Percentiles rank a stretch among this genome's conserved stretches.
phyloP scores from a whole-genome alignment of 2,113 vertebrate species.

The Myxocyprinus asiaticus region DNA sequence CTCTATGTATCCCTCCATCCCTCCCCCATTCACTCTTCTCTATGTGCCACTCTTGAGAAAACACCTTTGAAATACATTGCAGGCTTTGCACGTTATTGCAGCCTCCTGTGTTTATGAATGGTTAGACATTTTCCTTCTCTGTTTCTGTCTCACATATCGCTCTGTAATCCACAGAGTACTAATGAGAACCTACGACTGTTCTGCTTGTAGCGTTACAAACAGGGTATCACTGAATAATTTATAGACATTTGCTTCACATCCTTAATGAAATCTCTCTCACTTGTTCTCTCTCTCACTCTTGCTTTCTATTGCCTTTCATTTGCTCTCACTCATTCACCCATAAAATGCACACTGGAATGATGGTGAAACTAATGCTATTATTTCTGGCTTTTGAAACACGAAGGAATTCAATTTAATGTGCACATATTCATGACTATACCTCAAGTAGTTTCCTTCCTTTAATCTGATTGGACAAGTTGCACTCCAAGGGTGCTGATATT shows the following conservation, averaged over 20 bases:
- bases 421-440: no score
- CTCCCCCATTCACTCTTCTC: conserved; percentile 1
- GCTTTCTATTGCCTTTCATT: conserved; percentile 5
- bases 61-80: conserved; percentile 3
- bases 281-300: background rate
- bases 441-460: no score
- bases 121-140: background rate
- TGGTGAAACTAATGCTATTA: background rate
- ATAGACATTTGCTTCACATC: conserved; percentile 38
- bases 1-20: conserved; percentile 21
- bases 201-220: conserved; percentile 41
- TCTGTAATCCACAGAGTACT: background rate
- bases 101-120: conserved; percentile 20
- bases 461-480: no score
- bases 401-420: background rate
- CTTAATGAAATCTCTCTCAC: conserved; percentile 48
- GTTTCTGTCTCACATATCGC: background rate
- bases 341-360: background rate
- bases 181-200: conserved; percentile 24
- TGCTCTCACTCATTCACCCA: background rate
- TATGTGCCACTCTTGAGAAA: conserved; percentile 8
- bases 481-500: no score
- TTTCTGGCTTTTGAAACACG: background rate
- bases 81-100: background rate
- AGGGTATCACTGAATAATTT: conserved; percentile 56